Evolutionary conservation across 2,113 vertebrate species (phyloP).

Genomic region (Pteropus alecto): DNA sequence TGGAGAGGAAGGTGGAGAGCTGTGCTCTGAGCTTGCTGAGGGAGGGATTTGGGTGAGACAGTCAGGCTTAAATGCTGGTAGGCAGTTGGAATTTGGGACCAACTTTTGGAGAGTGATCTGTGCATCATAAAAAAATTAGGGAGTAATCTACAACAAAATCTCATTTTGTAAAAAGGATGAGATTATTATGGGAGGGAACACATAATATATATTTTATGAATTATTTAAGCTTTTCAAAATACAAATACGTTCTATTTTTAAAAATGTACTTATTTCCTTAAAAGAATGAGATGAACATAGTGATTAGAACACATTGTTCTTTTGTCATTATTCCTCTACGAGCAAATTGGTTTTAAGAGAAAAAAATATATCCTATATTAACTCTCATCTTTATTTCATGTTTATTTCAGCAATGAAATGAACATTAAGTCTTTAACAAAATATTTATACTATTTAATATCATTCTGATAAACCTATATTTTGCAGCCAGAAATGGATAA

Average conservation of each 20-base stretch:
- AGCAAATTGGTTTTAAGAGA: neutral
- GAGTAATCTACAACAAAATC: neutral
- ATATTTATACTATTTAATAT: constrained; percentile 70
- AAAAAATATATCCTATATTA: constrained; percentile 23
- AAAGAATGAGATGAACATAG: neutral
- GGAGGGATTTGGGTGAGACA: rapidly evolving
- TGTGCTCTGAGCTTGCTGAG: neutral
- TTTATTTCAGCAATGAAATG: constrained; percentile 53
- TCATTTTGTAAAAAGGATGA: neutral
- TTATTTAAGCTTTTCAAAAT: constrained; percentile 38
- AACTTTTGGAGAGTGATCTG: neutral
- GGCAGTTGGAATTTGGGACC: neutral
- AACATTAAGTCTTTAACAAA: constrained; percentile 55
- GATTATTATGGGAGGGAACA: neutral
- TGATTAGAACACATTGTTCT: neutral
- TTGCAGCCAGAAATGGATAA: constrained; percentile 68
- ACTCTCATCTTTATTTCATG: constrained; percentile 38
- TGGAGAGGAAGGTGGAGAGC: neutral
- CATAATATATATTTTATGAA: neutral
- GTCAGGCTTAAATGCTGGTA: rapidly evolving
- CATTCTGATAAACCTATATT: constrained; percentile 57
- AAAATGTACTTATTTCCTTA: constrained; percentile 10
- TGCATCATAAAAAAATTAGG: neutral
- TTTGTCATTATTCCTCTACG: neutral
- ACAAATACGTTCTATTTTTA: neutral